Conservation (phyloP, 2,797 vertebrate species). For the Nothura maculosa region DNA sequence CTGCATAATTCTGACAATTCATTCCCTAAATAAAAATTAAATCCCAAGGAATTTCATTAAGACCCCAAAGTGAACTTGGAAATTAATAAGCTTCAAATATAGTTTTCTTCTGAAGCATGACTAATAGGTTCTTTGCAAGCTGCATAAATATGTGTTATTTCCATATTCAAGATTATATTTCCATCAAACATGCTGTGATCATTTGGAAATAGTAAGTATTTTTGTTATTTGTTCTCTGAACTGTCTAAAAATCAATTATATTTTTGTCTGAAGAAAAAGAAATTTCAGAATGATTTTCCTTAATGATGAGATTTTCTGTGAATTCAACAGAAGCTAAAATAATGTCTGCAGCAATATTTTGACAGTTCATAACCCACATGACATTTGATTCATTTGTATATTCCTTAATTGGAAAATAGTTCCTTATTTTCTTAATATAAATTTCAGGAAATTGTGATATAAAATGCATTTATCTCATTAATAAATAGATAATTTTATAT, state of each 20-base stretch:
- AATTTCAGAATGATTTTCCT: constrained; percentile 33
- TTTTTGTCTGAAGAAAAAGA: constrained; percentile 32
- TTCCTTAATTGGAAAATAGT: neutral
- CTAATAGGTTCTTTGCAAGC: constrained; percentile 35
- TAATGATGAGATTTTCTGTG: constrained; percentile 8
- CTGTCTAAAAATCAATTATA: constrained; percentile 49
- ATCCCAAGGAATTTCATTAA: constrained; percentile 30
- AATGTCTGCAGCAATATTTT: constrained; percentile 47
- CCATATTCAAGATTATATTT: constrained; percentile 19
- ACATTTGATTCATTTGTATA: constrained; percentile 10
- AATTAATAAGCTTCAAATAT: constrained; percentile 42
- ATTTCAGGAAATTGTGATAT: neutral
- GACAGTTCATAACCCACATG: constrained; percentile 27
- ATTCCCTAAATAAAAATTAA: constrained; percentile 31
- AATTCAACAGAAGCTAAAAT: constrained; percentile 15
- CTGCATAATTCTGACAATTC: constrained; percentile 10
- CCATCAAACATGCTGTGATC: constrained; percentile 23
- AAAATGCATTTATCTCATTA: neutral
- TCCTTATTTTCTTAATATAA: no score
- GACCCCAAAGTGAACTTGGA: constrained; percentile 5
- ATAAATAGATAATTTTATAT: neutral
- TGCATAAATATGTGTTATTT: constrained; percentile 44
- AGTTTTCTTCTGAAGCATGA: constrained; percentile 31
- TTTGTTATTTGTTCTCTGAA: constrained; percentile 9
- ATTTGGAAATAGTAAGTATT: neutral